Conservation (phyloP, 1,140 invertebrate species). For the Drosophila micromelanica region DNA sequence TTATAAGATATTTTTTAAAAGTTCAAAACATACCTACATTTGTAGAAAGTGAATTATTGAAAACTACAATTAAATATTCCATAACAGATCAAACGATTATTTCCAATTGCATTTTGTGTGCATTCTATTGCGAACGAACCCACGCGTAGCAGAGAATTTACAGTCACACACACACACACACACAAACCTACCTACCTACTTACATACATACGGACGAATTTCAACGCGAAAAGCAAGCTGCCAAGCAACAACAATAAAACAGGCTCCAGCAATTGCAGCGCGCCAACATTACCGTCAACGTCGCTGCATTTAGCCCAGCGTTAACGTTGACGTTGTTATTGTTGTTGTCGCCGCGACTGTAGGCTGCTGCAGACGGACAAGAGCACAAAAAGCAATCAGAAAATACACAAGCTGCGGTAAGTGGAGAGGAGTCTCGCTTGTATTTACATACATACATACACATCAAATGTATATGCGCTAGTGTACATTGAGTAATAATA, state of each 20-base stretch:
- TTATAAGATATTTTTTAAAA: slow-evolving; percentile 23
- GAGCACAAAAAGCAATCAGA: slow-evolving; percentile 50
- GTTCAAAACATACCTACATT: slow-evolving; percentile 15
- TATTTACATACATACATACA: slow-evolving; percentile 7
- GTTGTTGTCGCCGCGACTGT: slow-evolving; percentile 56
- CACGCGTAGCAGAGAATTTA: slow-evolving; percentile 25
- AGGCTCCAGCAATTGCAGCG: slow-evolving; percentile 50
- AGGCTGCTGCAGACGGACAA: slow-evolving; percentile 37
- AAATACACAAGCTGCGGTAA: slow-evolving; percentile 54
- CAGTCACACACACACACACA: slow-evolving; percentile 4
- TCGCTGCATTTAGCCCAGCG: slow-evolving; percentile 49
- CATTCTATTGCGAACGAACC: slow-evolving; percentile 37
- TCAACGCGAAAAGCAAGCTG: slow-evolving; percentile 47
- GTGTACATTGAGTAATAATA: slow-evolving; percentile 13
- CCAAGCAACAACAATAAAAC: slow-evolving; percentile 52
- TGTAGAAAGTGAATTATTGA: slow-evolving; percentile 19
- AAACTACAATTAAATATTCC: slow-evolving; percentile 3
- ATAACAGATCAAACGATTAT: slow-evolving; percentile 7
- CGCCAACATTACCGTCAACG: slow-evolving; percentile 50
- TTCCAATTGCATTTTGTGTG: slow-evolving; percentile 42
- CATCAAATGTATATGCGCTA: background rate
- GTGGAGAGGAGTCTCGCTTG: slow-evolving; percentile 17
- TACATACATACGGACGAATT: slow-evolving; percentile 23
- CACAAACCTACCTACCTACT: background rate
- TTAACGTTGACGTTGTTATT: slow-evolving; percentile 52